phyloP scores from a whole-genome alignment of 2,797 vertebrate genomes.

The Melanotaenia boesemani region DNA sequence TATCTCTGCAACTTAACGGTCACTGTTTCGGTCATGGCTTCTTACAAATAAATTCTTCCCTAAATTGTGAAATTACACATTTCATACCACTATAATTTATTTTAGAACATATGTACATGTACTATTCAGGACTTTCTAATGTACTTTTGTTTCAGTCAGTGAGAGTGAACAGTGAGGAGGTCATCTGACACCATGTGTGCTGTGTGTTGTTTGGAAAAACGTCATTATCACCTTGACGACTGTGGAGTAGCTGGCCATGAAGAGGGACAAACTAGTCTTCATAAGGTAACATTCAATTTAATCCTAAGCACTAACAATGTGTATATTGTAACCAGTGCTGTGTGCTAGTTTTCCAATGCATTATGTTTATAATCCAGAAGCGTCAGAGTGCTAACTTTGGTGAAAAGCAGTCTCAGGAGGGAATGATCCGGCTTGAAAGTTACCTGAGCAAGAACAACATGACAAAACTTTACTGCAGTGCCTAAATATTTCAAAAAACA shows the following conservation, averaged over 20 bases:
- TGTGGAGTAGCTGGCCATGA: slow-evolving; percentile 43
- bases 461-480: not conserved
- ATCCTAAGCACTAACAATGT: slow-evolving; percentile 35
- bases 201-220: slow-evolving; percentile 32
- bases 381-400: slow-evolving; percentile 8
- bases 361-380: slow-evolving; percentile 8
- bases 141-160: slow-evolving; percentile 37
- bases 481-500: not conserved
- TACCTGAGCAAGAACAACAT: not conserved
- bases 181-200: slow-evolving; percentile 60
- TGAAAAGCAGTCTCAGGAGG: not conserved
- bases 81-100: slow-evolving; percentile 2
- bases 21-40: slow-evolving; percentile 28
- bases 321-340: slow-evolving; percentile 20
- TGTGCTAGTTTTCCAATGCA: slow-evolving; percentile 7
- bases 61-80: slow-evolving; percentile 30
- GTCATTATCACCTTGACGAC: slow-evolving; percentile 71
- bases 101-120: slow-evolving; percentile 4
- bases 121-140: slow-evolving; percentile 40
- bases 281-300: slow-evolving; percentile 70
- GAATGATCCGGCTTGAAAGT: slow-evolving; percentile 3
- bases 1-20: slow-evolving; percentile 58
- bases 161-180: slow-evolving; percentile 73
- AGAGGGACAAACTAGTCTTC: slow-evolving; percentile 35
- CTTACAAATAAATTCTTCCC: slow-evolving; percentile 16